Base-by-base conservation (phyloP, 1,140 invertebrate genomes). In the Drosophila setifemur region DNA sequence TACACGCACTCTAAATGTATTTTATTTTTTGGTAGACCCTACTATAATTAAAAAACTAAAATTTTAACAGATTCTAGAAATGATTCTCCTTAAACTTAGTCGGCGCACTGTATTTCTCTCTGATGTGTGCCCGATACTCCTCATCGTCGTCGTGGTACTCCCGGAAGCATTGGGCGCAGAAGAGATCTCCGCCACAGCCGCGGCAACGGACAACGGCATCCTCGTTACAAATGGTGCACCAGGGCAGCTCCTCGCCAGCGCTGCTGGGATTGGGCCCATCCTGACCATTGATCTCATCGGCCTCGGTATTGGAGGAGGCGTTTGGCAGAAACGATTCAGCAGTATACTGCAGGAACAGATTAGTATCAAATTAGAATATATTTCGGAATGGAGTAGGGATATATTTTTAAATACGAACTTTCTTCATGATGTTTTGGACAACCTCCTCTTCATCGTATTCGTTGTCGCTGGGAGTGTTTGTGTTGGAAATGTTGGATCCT, bases 201-300 rank as follows among this genome's bases (percentile, higher is more conserved):
- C 92, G 86, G 86, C 95, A 96, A 26, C 93, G 91, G 48, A 93
- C 90, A 9, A 73, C 91, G 2, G 95, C 95, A 92, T 96, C 94
- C 82, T 95, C 93, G 89, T 95, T 95, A 77, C 95, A 96, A 35
- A 96, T 93, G 73, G 93, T 93, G 91, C 95, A 96, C 92, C 95
- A 96, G 31, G 95, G 94, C 3, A 95, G 90, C 81, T 95, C 94
- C 72, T 94, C 92, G n/a, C 63, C 87, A 11, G 16, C n/a, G 19
- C 12, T 45, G 16, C 26, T 47, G 4, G 42, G 40, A 19, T 29
- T 45, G 5, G 42, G 12, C 1, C n/a, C n/a, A n/a, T 11, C 50
- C 2, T 43, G 11, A 1, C 14, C 11, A 12, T 52, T 31, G 33
- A 90, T 61, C 23, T 90, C 60, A 1, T 48, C 54, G 39, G 87